Evolutionary conservation across 2,797 vertebrate genomes (phyloP).

Genomic region (Rostrhamus sociabilis): DNA sequence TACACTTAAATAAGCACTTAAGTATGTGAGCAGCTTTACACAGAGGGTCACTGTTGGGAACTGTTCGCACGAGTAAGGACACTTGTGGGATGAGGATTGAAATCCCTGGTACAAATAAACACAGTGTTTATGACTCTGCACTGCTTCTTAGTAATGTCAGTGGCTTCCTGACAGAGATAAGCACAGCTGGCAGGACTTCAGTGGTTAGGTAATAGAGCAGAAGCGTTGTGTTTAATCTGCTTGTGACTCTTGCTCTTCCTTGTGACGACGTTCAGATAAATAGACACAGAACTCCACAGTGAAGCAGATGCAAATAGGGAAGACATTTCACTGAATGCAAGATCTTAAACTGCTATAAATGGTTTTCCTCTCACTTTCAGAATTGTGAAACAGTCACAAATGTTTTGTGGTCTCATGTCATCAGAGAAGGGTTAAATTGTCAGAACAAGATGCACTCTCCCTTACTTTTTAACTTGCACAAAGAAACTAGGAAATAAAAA

Average conservation of each 20-base stretch:
- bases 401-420: not conserved
- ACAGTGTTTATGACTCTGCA: not conserved
- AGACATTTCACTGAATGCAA: not conserved
- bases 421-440: not conserved
- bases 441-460: not conserved
- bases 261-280: not conserved
- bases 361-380: not conserved
- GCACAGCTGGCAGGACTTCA: slow-evolving; percentile 15
- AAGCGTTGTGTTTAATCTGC: not conserved
- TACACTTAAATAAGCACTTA: not conserved
- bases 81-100: not conserved
- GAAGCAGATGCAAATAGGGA: not conserved
- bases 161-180: not conserved
- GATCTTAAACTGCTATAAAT: not conserved
- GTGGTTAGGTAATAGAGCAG: slow-evolving; percentile 12
- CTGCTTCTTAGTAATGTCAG: not conserved
- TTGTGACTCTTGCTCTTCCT: not conserved
- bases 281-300: not conserved
- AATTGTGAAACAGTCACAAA: not conserved
- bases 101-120: not conserved
- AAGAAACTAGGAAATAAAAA: not conserved
- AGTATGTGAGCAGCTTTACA: not conserved
- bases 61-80: not conserved
- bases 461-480: not conserved
- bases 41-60: not conserved